phyloP scores from a whole-genome alignment of 2,113 vertebrate genomes.

The Pachypanchax playfairii region DNA sequence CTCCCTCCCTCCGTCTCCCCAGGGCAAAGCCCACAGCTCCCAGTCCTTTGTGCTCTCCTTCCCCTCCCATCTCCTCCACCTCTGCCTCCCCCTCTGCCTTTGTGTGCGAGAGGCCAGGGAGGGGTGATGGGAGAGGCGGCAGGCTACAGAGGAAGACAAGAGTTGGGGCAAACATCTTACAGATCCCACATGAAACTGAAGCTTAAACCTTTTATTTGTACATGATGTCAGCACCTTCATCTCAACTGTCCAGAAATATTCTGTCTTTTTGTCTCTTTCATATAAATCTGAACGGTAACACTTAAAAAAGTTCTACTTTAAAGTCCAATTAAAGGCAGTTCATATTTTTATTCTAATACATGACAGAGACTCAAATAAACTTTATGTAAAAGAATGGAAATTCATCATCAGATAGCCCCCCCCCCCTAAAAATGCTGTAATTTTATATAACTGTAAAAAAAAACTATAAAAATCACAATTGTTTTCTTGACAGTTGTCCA shows the following conservation, averaged over 20 bases:
- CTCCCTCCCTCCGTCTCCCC: conserved; percentile 46
- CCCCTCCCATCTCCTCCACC: conserved; percentile 34
- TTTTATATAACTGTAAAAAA: too few relatives aligned
- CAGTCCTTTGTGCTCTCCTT: conserved; percentile 67
- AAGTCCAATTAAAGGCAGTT: too few relatives aligned
- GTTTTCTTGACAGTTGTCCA: too few relatives aligned
- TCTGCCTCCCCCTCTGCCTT: conserved; percentile 52
- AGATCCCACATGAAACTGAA: conserved; percentile 39
- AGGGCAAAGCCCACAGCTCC: conserved; percentile 65
- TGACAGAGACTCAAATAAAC: too few relatives aligned
- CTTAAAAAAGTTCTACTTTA: too few relatives aligned
- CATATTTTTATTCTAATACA: too few relatives aligned
- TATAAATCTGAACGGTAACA: background rate
- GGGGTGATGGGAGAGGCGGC: conserved; percentile 45
- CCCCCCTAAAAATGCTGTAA: too few relatives aligned
- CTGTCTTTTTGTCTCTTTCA: background rate
- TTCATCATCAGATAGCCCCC: too few relatives aligned
- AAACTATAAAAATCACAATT: too few relatives aligned
- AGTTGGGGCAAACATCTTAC: conserved; percentile 28
- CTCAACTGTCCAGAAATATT: conserved; percentile 1
- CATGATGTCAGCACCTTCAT: background rate
- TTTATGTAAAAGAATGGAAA: too few relatives aligned
- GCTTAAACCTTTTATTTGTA: conserved; percentile 13
- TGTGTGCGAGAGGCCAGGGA: conserved; percentile 74
- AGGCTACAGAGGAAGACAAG: conserved; percentile 29